phyloP scores from a whole-genome alignment of 2,797 vertebrate genomes.

The Premnoplex brunnescens region DNA sequence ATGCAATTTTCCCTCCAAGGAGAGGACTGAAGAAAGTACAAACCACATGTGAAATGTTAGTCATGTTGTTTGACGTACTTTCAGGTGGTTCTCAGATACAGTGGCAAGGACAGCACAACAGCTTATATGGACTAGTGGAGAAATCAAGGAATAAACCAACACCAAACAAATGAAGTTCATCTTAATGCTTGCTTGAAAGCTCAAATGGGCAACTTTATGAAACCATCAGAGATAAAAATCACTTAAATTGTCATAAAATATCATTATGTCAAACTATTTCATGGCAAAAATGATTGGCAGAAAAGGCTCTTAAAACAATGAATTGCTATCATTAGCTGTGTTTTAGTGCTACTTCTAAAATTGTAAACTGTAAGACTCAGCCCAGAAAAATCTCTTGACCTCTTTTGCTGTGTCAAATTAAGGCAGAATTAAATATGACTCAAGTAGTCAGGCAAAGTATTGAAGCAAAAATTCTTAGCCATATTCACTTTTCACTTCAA shows the following conservation, averaged over 20 bases:
- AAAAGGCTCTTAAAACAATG: background rate
- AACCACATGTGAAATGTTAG: conserved; percentile 1
- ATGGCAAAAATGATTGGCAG: background rate
- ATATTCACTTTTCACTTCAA: background rate
- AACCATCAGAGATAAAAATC: background rate
- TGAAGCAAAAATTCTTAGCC: background rate
- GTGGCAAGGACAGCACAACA: background rate
- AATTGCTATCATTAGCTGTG: background rate
- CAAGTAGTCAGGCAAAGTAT: background rate
- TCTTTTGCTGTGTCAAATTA: background rate
- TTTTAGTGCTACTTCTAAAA: background rate
- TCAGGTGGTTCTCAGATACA: background rate
- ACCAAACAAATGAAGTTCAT: background rate
- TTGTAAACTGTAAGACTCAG: background rate
- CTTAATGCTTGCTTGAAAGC: background rate
- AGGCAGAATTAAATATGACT: background rate
- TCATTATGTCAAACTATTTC: background rate
- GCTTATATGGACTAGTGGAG: background rate
- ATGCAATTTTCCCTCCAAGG: background rate
- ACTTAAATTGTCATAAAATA: background rate
- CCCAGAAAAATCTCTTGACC: background rate
- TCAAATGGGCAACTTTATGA: background rate
- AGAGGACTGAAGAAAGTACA: conserved; percentile 6
- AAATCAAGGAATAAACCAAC: background rate
- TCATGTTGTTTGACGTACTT: background rate